Conservation (phyloP, 2,113 vertebrate genomes). For the Poecile atricapillus region DNA sequence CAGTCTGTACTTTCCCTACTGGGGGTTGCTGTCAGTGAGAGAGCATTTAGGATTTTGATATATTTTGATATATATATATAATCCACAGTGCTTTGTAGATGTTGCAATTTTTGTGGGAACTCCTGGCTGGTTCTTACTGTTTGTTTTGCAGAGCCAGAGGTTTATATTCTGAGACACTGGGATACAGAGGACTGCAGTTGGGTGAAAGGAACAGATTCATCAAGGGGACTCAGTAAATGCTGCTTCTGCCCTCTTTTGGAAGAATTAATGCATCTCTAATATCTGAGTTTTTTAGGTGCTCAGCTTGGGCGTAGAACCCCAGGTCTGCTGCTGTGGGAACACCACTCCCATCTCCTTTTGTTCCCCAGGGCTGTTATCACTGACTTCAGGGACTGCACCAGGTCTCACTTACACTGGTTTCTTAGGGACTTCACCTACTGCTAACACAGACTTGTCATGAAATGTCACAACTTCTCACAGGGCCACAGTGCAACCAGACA, state of each 20-base stretch:
- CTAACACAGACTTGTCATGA: neutral
- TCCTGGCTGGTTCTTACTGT: neutral
- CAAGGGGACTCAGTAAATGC: slow-evolving; percentile 54
- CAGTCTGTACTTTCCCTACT: neutral
- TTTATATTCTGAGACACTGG: neutral
- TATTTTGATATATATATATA: neutral
- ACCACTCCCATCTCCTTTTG: neutral
- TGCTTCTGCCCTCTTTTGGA: slow-evolving; percentile 73
- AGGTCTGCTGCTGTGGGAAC: neutral
- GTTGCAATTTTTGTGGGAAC: neutral
- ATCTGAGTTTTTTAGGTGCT: neutral
- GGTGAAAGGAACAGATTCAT: neutral
- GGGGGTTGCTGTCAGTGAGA: neutral
- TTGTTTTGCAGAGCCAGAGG: neutral
- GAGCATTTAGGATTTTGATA: neutral
- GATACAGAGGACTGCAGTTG: neutral
- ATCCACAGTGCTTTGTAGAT: neutral
- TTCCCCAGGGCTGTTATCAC: neutral
- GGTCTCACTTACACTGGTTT: neutral
- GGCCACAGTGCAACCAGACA: neutral
- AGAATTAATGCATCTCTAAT: slow-evolving; percentile 41
- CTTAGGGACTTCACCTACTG: neutral
- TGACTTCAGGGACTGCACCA: neutral
- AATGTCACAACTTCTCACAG: neutral
- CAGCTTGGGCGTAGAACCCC: neutral